phyloP scores from a whole-genome alignment of 2,888 invertebrate genomes.

The Tricholauxania praeusta region DNA sequence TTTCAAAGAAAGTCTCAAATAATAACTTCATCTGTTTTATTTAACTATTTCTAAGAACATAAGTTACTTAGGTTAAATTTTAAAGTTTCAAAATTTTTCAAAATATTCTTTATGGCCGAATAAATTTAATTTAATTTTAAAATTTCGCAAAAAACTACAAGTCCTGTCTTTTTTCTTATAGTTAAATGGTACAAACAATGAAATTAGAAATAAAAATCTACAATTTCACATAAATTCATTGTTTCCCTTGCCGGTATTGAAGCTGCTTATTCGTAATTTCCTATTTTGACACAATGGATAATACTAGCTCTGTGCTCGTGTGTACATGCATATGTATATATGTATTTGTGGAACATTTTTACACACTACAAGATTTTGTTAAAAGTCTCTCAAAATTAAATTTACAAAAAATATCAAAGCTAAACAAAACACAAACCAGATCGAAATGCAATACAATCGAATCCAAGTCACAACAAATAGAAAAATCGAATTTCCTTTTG shows the following conservation, averaged over 20 bases:
- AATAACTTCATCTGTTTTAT: no score
- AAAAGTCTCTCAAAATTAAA: background rate
- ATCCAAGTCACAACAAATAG: constrained; percentile 11
- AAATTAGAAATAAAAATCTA: constrained; percentile 18
- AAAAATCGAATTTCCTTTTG: constrained; percentile 34
- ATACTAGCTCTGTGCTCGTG: no score
- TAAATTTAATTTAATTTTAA: constrained; percentile 7
- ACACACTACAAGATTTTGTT: constrained; percentile 6
- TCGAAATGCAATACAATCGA: constrained; percentile 29
- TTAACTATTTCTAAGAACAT: no score
- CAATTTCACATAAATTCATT: background rate
- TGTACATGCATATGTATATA: no score
- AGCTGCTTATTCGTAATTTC: constrained; percentile 14
- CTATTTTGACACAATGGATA: background rate
- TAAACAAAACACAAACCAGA: constrained; percentile 2
- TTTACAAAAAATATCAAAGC: background rate
- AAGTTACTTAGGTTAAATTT: no score
- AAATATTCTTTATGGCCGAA: no score
- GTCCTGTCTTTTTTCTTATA: no score
- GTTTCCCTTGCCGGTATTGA: background rate
- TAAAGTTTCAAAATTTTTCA: no score
- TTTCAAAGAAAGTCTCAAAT: no score
- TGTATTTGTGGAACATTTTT: constrained; percentile 3
- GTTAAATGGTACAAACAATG: background rate
- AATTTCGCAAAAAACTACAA: constrained; percentile 3